phyloP scores from a whole-genome alignment of 2,113 vertebrate species.

The Paedocypris sp. region DNA sequence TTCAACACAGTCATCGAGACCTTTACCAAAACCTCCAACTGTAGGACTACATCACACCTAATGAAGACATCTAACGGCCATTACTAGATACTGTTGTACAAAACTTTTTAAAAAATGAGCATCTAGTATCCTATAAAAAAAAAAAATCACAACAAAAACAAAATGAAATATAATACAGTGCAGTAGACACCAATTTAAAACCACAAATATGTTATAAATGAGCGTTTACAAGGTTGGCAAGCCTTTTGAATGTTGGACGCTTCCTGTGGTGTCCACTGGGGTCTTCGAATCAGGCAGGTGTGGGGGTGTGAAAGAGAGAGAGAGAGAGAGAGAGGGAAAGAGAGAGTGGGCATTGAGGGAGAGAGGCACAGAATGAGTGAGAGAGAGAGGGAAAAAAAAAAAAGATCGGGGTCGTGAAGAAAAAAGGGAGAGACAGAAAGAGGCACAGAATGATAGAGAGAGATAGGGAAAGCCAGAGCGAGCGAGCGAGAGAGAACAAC shows the following conservation, averaged over 20 bases:
- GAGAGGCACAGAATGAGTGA: not conserved
- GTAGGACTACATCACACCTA: too few relatives aligned
- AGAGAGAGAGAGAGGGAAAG: not conserved
- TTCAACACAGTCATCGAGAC: not conserved
- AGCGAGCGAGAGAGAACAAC: not conserved
- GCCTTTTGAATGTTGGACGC: slow-evolving; percentile 21
- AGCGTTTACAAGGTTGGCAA: not conserved
- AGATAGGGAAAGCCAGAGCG: not conserved
- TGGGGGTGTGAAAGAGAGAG: not conserved
- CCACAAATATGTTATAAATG: slow-evolving; percentile 31
- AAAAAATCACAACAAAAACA: too few relatives aligned
- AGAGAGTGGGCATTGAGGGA: not conserved
- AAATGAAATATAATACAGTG: too few relatives aligned
- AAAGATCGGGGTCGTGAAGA: too few relatives aligned
- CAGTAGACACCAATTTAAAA: slow-evolving; percentile 38
- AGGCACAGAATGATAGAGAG: too few relatives aligned
- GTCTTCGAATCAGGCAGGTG: slow-evolving; percentile 23
- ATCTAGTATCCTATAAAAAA: slow-evolving; percentile 2
- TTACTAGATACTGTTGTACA: too few relatives aligned
- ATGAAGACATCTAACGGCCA: too few relatives aligned
- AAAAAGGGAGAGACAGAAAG: too few relatives aligned
- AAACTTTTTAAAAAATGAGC: too few relatives aligned
- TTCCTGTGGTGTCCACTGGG: slow-evolving; percentile 34
- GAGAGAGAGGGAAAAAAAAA: too few relatives aligned
- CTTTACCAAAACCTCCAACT: not conserved